A percentile compares a stretch with the other conserved stretches of the same genome.
These are phyloP conservation scores for Bradypus variegatus DNA, from an alignment of 2,797 vertebrate species.

Conservation along the genomic window DNA sequence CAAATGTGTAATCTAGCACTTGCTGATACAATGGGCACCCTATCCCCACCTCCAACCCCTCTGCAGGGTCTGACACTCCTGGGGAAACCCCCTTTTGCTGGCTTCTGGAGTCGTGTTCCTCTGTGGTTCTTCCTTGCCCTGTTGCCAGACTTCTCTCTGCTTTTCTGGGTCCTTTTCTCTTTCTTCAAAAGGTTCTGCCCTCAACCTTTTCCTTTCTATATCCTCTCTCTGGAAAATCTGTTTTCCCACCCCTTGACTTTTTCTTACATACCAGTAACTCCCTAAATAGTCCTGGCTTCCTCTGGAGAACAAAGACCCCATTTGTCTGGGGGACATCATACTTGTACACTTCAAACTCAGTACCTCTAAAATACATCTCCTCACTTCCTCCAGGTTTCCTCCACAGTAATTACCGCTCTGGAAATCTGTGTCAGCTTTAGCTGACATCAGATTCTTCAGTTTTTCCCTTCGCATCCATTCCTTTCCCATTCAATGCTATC, in stretches of 20 bases:
- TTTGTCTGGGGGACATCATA: too few relatives aligned
- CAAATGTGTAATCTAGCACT: background rate
- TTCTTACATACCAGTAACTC: background rate
- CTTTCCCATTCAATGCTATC: background rate
- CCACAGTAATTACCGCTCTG: background rate
- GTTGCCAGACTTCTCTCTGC: background rate
- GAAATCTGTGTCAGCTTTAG: background rate
- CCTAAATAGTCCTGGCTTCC: background rate
- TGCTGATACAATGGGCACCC: background rate
- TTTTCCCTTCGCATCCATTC: background rate
- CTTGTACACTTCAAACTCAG: background rate
- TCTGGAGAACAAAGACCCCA: background rate
- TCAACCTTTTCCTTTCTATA: background rate
- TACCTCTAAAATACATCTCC: background rate
- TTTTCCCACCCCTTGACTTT: background rate
- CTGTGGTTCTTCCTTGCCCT: background rate
- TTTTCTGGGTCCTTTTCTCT: background rate
- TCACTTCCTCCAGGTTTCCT: background rate
- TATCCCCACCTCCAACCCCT: background rate
- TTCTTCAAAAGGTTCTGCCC: background rate
- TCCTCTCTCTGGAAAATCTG: background rate
- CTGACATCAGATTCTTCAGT: background rate
- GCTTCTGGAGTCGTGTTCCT: background rate
- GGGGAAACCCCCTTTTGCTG: background rate
- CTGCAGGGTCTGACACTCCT: background rate